phyloP scores from a whole-genome alignment of 2,797 vertebrate species.

The Borostomias antarcticus region DNA sequence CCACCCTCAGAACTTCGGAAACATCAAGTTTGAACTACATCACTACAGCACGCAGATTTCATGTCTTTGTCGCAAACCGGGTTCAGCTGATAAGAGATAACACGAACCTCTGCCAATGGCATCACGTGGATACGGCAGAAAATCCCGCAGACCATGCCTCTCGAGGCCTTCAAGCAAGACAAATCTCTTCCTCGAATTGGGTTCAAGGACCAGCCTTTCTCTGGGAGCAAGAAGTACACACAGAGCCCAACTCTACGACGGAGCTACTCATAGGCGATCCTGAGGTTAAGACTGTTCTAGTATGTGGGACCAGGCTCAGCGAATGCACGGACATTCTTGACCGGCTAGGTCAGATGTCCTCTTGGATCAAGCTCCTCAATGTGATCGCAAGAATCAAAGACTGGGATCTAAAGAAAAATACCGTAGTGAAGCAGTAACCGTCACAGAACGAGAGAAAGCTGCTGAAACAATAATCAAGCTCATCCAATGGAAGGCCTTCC shows the following conservation, averaged over 20 bases:
- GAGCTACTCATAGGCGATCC: constrained; percentile 39
- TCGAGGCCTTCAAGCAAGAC: too few relatives aligned
- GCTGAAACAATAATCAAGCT: too few relatives aligned
- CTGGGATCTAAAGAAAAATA: too few relatives aligned
- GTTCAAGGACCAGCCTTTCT: neutral
- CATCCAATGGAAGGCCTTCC: too few relatives aligned
- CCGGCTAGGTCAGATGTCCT: constrained; percentile 11
- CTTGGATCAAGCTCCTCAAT: constrained; percentile 13
- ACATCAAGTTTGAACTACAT: constrained; percentile 40
- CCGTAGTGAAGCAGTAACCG: too few relatives aligned
- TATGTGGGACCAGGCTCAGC: neutral
- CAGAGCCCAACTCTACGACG: neutral
- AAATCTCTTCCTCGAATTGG: too few relatives aligned
- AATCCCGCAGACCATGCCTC: too few relatives aligned
- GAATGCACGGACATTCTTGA: neutral
- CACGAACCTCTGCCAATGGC: too few relatives aligned
- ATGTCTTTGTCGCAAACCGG: too few relatives aligned
- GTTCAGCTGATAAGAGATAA: too few relatives aligned
- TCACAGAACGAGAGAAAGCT: too few relatives aligned
- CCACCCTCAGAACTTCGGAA: constrained; percentile 14
- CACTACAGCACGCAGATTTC: neutral
- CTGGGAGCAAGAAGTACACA: constrained; percentile 7
- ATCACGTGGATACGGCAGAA: too few relatives aligned
- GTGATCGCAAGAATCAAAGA: constrained; percentile 22
- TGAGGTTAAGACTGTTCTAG: constrained; percentile 28